Conservation (phyloP, 2,113 vertebrate genomes). For the Sinosuthora webbiana region DNA sequence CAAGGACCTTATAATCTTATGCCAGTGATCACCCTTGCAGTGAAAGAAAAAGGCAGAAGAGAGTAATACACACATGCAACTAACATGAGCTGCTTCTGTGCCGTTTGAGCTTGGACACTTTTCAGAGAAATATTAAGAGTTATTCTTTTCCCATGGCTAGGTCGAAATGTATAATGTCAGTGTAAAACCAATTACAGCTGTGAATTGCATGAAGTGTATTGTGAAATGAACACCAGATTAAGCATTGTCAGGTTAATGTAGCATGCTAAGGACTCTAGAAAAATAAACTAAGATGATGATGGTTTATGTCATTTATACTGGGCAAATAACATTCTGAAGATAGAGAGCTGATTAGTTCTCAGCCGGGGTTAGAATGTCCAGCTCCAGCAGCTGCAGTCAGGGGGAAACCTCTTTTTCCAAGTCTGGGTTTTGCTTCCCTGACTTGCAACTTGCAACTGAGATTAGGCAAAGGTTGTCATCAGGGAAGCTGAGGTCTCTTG, state of each 20-base stretch:
- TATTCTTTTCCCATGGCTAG: slow-evolving; percentile 73
- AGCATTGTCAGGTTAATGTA: slow-evolving; percentile 83
- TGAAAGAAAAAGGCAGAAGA: slow-evolving; percentile 39
- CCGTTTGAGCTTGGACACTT: slow-evolving; percentile 64
- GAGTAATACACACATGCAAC: slow-evolving; percentile 46
- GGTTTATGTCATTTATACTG: slow-evolving; percentile 75
- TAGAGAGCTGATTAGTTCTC: slow-evolving; percentile 19
- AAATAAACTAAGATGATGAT: slow-evolving; percentile 80
- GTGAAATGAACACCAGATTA: slow-evolving; percentile 79
- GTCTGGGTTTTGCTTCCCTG: background rate
- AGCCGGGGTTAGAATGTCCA: background rate
- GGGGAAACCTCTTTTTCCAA: background rate
- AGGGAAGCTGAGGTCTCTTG: background rate
- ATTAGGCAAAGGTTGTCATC: background rate
- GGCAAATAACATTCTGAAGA: slow-evolving; percentile 46
- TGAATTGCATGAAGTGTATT: slow-evolving; percentile 83
- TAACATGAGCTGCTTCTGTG: slow-evolving; percentile 48
- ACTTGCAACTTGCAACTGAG: background rate
- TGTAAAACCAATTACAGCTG: slow-evolving; percentile 78
- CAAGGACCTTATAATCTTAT: slow-evolving; percentile 37
- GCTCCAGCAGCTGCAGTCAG: background rate
- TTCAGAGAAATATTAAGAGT: slow-evolving; percentile 70
- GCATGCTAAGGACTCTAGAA: slow-evolving; percentile 82
- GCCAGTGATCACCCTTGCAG: slow-evolving; percentile 15
- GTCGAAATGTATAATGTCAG: slow-evolving; percentile 70